Evolutionary conservation across 2,113 vertebrate species (phyloP), one percentile per base, ranked within the genome.

Genomic region (Heterochromis multidens): DNA sequence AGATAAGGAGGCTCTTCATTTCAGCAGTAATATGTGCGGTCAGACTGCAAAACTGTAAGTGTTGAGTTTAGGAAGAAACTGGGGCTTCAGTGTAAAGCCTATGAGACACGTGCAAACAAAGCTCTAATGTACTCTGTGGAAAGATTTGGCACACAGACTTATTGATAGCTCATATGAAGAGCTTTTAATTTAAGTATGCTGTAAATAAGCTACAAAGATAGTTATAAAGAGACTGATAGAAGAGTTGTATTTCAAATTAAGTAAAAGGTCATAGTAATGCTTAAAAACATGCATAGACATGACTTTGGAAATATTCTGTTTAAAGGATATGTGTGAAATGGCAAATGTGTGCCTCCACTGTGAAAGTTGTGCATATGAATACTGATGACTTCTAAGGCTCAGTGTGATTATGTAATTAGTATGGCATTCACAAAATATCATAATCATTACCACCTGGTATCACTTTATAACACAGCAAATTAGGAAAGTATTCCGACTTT

Each of bases 1-100:
- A 82, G 88, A 93, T 92, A 93, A 95, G 89, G 11, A 88, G 17
- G 37, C n/a, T 80, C 78, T 56, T 90, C 60, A 86, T 89, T 91
- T 90, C 56, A 88, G 81, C 67, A 35, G 46, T 76, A 65, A 72
- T 70, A 76, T 86, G 82, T 86, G 78, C 77, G 31, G 62, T 62
- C 35, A 67, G 74, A 92, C 85, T 86, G 77, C 57, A 80, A 90
- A 89, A 62, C 49, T 88, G 16, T 57, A 72, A 85, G 27, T 76
- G 67, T 83, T 82, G 76, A 79, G 37, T 29, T 72, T 10, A 7
- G 33, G 77, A 17, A 65, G 77, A 72, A 84, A 88, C 4, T 60
- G 21, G 11, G 12, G 23, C n/a, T 58, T 14, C 17, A 74, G n/a
- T 46, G 49, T 43, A 13, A 80, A 61, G 35, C 54, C 9, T 52